Base-by-base conservation (phyloP, 2,888 invertebrate species). In the Xestia rhomboidea region DNA sequence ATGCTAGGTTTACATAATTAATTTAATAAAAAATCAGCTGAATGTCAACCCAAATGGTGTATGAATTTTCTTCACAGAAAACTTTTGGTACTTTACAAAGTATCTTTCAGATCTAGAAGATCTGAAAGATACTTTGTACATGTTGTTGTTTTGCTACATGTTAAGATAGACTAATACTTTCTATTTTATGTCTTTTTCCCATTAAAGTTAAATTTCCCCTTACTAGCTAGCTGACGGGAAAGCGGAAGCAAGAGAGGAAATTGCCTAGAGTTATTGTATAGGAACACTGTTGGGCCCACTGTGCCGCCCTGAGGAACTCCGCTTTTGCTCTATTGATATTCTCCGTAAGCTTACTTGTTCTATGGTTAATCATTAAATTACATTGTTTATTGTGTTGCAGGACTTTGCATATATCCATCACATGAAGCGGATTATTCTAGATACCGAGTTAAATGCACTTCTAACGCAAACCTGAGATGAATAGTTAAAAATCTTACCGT, bases 401-500 rank as follows among this genome's bases (percentile, higher is more conserved):
- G 15, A 63, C 44, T 64, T 57, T 21, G 27, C 38, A 44, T 78
- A 24, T 51, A 57, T 64, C 10, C 18, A 49, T 62, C 49, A 54
- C 18, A 30, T 68, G 30, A 68, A 73, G 51, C 30, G 51, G 63
- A 64, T 77, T 81, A 34, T 49, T 51, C 57, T 81, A 49, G 69
- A 60, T 41, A 60, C 11, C 21, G 34, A 64, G 57, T 38, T 73
- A 81, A 74, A 79, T 81, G 77, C 70, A 73, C 68, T 68, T 41
- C 8, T 46, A 74, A 67, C 77, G 73, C 21, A 21, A 72, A 69
- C 78, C 57, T 75, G 66, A 82, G 83, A 72, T 75, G 82, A 73
- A 70, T 68, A 78, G 30, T 60, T 46, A 79, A 68, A 34, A 64
- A 75, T 64, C 68, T 66, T 57, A 66, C 38, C 51, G 30, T 68